Evolutionary conservation across 2,888 invertebrate species (phyloP).

Genomic region (Troides helena): DNA sequence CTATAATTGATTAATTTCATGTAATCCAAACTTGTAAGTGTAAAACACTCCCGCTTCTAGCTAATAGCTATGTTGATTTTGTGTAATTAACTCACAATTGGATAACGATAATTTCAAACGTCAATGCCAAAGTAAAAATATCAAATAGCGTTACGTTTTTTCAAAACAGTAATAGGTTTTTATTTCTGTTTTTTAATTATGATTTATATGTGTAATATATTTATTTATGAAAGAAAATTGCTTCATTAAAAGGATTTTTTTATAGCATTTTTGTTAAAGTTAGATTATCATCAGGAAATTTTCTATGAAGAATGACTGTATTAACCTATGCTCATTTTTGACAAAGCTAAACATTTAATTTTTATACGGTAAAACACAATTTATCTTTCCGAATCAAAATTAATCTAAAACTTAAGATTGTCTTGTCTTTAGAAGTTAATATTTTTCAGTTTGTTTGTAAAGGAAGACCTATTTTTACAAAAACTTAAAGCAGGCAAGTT

Average conservation of each 20-base stretch:
- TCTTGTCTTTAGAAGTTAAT: neutral
- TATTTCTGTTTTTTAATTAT: too few species aligned
- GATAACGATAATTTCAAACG: neutral
- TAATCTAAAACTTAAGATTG: too few species aligned
- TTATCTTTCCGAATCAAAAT: too few species aligned
- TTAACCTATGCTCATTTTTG: too few species aligned
- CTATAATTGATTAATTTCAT: neutral
- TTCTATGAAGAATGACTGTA: too few species aligned
- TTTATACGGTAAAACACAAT: too few species aligned
- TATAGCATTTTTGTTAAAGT: too few species aligned
- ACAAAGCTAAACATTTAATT: too few species aligned
- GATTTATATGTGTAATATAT: too few species aligned
- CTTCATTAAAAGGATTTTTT: too few species aligned
- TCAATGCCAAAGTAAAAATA: neutral
- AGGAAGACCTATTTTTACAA: slow-evolving; percentile 23
- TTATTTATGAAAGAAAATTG: too few species aligned
- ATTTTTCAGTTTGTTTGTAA: neutral
- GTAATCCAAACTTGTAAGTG: neutral
- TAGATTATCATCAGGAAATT: too few species aligned
- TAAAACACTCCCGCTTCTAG: slow-evolving; percentile 7
- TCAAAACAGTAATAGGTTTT: neutral
- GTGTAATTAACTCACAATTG: neutral
- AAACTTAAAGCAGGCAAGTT: slow-evolving; percentile 44
- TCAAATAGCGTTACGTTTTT: neutral
- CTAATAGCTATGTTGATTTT: slow-evolving; percentile 8